phyloP scores from a whole-genome alignment of 2,113 vertebrate species.

The Proterorhinus semilunaris region DNA sequence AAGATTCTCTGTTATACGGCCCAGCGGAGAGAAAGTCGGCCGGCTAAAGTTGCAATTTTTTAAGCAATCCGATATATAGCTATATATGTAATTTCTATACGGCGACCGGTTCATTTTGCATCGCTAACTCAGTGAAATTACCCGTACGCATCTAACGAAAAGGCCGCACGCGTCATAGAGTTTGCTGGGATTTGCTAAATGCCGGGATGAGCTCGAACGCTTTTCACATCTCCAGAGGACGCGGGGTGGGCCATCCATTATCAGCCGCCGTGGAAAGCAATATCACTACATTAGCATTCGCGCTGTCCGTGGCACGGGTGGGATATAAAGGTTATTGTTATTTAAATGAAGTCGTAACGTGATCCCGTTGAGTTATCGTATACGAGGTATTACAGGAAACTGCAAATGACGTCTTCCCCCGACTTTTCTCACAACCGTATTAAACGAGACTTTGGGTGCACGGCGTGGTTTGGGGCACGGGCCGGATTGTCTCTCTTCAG shows the following conservation, averaged over 20 bases:
- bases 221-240: not conserved
- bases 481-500: no score
- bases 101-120: not conserved
- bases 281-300: not conserved
- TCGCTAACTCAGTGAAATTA: slow-evolving; percentile 1
- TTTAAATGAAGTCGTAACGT: not conserved
- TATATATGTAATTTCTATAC: not conserved
- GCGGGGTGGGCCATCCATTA: not conserved
- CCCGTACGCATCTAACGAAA: not conserved
- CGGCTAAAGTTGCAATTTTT: slow-evolving; percentile 2
- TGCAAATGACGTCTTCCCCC: no score
- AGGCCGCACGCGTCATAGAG: no score
- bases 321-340: slow-evolving; percentile 1
- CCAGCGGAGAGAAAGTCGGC: not conserved
- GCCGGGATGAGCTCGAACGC: not conserved
- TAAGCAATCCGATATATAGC: not conserved
- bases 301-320: not conserved
- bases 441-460: no score
- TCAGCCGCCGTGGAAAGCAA: not conserved
- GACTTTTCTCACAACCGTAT: no score
- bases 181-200: slow-evolving; percentile 1
- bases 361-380: not conserved
- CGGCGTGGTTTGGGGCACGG: no score
- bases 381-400: no score
- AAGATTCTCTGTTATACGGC: not conserved